Conservation (phyloP, 2,888 invertebrate species). For the Caenorhabditis sulstoni region DNA sequence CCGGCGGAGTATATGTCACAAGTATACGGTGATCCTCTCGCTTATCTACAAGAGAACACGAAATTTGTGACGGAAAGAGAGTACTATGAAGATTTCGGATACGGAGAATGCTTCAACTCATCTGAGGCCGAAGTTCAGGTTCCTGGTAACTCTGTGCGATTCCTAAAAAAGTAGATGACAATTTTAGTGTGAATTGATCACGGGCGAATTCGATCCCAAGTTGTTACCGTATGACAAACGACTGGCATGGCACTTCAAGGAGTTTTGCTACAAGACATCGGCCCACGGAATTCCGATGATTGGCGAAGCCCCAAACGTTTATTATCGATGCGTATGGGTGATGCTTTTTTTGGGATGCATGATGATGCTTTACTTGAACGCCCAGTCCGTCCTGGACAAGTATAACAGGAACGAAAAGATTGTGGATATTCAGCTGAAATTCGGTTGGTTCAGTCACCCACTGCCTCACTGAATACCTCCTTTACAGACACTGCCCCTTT, state of each 20-base stretch:
- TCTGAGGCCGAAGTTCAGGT: conserved; percentile 73
- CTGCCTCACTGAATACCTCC: too few relatives aligned
- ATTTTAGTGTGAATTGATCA: conserved; percentile 76
- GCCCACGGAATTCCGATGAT: conserved; percentile 80
- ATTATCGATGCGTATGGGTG: conserved; percentile 76
- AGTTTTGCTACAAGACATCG: conserved; percentile 79
- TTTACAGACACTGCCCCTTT: conserved; percentile 75
- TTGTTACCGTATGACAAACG: conserved; percentile 73
- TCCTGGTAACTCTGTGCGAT: too few relatives aligned
- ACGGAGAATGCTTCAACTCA: conserved; percentile 75
- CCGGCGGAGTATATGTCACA: conserved; percentile 76
- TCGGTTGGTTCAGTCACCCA: too few relatives aligned
- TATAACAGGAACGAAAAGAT: conserved; percentile 79
- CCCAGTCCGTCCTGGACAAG: conserved; percentile 74
- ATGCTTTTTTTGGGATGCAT: conserved; percentile 75
- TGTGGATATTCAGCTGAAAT: conserved; percentile 79
- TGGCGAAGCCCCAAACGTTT: conserved; percentile 76
- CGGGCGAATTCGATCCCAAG: conserved; percentile 77
- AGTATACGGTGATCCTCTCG: conserved; percentile 76
- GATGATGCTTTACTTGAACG: conserved; percentile 77
- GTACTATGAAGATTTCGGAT: conserved; percentile 75
- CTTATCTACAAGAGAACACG: conserved; percentile 71
- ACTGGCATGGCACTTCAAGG: conserved; percentile 75
- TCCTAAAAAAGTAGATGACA: neutral
- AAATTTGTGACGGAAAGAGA: conserved; percentile 78